Base-by-base conservation (phyloP, 2,797 vertebrate genomes). In the Bradypodion pumilum region DNA sequence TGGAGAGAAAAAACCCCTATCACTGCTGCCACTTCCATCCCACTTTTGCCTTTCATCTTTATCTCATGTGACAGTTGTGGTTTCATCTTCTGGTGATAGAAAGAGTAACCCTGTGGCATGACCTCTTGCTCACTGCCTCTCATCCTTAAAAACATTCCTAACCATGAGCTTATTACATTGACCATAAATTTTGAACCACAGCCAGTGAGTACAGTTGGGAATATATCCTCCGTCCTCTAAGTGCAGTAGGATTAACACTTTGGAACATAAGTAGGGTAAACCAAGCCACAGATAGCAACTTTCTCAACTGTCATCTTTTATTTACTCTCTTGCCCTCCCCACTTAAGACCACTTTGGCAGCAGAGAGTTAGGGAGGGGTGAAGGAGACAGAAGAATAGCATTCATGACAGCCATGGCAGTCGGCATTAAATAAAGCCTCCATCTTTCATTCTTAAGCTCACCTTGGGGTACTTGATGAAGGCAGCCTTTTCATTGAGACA, bases 401-500 rank as follows among this genome's bases (percentile, higher is more conserved):
- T 83, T 94, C 90, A 89, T 89, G 85, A 92, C 85, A 94, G 89
- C 89, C 8, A 0, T 44, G 49, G 80, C 90, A 88, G 82, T 72
- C 84, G 83, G 90, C 49, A 92, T 89, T 90, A 87, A 91, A 85
- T 85, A 94, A 85, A 89, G 46, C 81, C 81, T 89, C 87, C 46
- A 82, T 94, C 91, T 90, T 95, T 92, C 92, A 90, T 90, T 85
- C 86, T 91, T 90, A 89, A 92, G 66, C 80, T 89, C 81, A 89
- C 83, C 68, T 89, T 84, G 42, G 23, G 91, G 66, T 88, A 84
- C 90, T 89, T 93, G 88, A 90, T 89, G 88, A 93, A 92, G 92
- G 87, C 76, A 92, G 90, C 93, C 92, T 92, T 93, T 94, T 95
- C 94, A 95, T 94, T 94, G 94, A 95, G 84, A 93, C 92, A 93